Base-by-base conservation (phyloP, 2,888 invertebrate species). In the Patella caerulea region DNA sequence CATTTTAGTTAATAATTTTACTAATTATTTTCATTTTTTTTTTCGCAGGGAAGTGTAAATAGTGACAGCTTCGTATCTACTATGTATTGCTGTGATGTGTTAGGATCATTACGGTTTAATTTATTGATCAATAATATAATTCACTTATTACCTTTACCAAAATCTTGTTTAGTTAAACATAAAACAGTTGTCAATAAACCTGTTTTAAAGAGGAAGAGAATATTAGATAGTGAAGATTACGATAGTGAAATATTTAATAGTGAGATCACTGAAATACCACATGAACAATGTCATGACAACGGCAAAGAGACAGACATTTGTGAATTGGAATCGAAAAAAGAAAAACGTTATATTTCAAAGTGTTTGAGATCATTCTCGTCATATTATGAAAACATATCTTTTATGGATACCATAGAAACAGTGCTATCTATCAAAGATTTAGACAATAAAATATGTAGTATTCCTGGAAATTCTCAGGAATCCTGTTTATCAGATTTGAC, bases 141-240 rank as follows among this genome's bases (percentile, higher is more conserved):
- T 24, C 65, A 65, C 24, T 15, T 65, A 65, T 19, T 65, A 12
- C 65, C 65, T 14, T 65, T 65, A 65, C 65, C 65, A 24, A 19
- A 65, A 65, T 24, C 65, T 24, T 65, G 65, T 65, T 14, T 65
- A 11, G 14, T 24, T 65, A 65, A 65, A 65, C 14, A 65, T 65
- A 65, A 65, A 65, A 65, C 65, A 24, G 19, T 24, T 65, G 65
- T 65, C 14, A 78, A 79, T 52, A 78, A 59, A 65, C 75, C 75
- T 52, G 73, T 74, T 45, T 84, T 83, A 77, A 76, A 65, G 24
- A 19, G 24, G 19, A 19, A 14, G 3, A 11, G 65, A 3, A 65
- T 87, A 72, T 86, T 85, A 73, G 87, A 88, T 75, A 88, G 87
- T 80, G 89, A 89, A 71, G 85, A 79, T 2, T 89, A 88, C 9